Evolutionary conservation across 2,888 invertebrate species (phyloP).

Genomic region (Chrysotoxum bicinctum): DNA sequence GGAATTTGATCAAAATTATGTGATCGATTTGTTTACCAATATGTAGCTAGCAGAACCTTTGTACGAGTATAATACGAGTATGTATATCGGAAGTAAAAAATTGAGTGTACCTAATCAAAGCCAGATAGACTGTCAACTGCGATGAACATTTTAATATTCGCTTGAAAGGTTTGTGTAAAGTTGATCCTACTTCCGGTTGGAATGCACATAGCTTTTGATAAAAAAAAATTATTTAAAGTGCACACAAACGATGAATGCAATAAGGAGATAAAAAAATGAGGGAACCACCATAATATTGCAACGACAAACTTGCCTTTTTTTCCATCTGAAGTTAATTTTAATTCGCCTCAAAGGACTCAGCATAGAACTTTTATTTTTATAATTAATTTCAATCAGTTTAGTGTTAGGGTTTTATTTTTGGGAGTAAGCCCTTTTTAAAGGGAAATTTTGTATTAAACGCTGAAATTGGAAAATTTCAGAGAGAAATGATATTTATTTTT

Average conservation of each 20-base stretch:
- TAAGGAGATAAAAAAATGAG: not conserved
- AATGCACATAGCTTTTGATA: conserved; percentile 40
- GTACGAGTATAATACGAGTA: no score
- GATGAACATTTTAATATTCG: conserved; percentile 53
- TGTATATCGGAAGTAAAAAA: no score
- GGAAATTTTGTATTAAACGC: no score
- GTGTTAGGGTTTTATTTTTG: not conserved
- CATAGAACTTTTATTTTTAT: not conserved
- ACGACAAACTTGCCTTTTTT: conserved; percentile 31
- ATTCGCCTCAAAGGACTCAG: conserved; percentile 6
- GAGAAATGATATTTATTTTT: no score
- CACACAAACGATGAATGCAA: conserved; percentile 29
- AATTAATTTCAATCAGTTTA: conserved; percentile 24
- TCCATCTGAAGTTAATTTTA: not conserved
- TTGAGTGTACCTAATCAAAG: not conserved
- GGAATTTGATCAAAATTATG: no score
- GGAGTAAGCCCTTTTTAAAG: not conserved
- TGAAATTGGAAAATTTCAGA: no score
- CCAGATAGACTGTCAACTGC: not conserved
- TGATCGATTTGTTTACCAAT: no score
- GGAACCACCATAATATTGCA: conserved; percentile 3
- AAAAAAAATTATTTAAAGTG: conserved; percentile 19
- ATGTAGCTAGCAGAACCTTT: no score
- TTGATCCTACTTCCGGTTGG: conserved; percentile 61
- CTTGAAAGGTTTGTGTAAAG: conserved; percentile 54